Base-by-base conservation (phyloP, 2,888 invertebrate species). In the Plebejus melissa region DNA sequence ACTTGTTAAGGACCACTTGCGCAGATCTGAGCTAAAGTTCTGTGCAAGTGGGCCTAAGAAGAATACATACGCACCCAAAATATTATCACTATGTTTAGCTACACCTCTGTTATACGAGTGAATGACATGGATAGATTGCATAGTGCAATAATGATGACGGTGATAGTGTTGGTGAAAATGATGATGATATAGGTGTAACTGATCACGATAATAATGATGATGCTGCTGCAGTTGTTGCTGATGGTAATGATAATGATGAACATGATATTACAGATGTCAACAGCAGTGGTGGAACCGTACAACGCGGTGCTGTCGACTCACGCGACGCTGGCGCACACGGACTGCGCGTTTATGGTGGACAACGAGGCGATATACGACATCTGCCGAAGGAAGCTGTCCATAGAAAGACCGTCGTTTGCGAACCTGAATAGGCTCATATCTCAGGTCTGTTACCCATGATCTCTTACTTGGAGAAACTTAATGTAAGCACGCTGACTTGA, bases 281-380 rank as follows among this genome's bases (percentile, higher is more conserved):
- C 98, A 0, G 98, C 98, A 0, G 98, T 98, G 13, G 98, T 98
- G 69, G 98, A 98, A 87, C 98, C 98, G 0, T 99, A 98, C 91
- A 98, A 98, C 87, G 97, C 98, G 0, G 96, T 98, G 76, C 88
- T 98, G 77, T 98, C 98, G 70, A 98, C 98, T 0, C 98, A 98
- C 90, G 97, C 97, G 32, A 98, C 98, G 41, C 94, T 98, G 90
- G 88, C 94, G 79, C 97, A 97, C 85, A 97, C 97, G 0, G 98
- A 98, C 88, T 98, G 98, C 86, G 97, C 98, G 1, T 98, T 98
- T 86, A 97, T 98, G 96, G 97, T 98, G 32, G 98, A 98, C 93
- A 98, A 98, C 83, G 98, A 98, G 86, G 98, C 98, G n/a, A 96
- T 98, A 83, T 98, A 98, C 87, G 98, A 98, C 84, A 98, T 98